These are phyloP conservation scores for Cancer borealis DNA, from an alignment of 2,888 invertebrate species.

Conservation along the genomic window DNA sequence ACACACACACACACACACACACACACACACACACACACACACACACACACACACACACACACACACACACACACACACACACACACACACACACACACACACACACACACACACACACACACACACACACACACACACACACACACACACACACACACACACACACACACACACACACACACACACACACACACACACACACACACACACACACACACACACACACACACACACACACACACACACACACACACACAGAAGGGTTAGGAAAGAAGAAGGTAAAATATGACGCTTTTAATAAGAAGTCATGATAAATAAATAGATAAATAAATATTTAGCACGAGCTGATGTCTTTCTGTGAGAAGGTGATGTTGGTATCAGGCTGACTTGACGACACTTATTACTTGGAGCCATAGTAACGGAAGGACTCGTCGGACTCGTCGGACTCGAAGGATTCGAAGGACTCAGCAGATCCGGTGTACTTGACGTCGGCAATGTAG, in stretches of 20 bases:
- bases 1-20: too few relatives aligned
- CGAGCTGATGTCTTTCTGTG: neutral
- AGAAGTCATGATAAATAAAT: neutral
- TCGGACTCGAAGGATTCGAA: constrained; percentile 57
- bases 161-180: too few relatives aligned
- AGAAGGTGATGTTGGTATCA: neutral
- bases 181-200: too few relatives aligned
- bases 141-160: too few relatives aligned
- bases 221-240: too few relatives aligned
- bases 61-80: too few relatives aligned
- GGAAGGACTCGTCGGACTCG: constrained; percentile 58
- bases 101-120: too few relatives aligned
- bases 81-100: too few relatives aligned
- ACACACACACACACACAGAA: neutral
- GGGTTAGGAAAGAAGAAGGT: neutral
- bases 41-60: too few relatives aligned
- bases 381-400: neutral
- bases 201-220: too few relatives aligned
- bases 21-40: neutral
- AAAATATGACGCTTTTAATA: neutral
- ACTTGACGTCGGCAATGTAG: constrained; percentile 65
- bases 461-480: constrained; percentile 50
- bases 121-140: too few relatives aligned
- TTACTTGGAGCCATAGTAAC: constrained; percentile 35
- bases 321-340: neutral